Conservation (phyloP, 2,797 vertebrate genomes). For the Takifugu ocellatus region DNA sequence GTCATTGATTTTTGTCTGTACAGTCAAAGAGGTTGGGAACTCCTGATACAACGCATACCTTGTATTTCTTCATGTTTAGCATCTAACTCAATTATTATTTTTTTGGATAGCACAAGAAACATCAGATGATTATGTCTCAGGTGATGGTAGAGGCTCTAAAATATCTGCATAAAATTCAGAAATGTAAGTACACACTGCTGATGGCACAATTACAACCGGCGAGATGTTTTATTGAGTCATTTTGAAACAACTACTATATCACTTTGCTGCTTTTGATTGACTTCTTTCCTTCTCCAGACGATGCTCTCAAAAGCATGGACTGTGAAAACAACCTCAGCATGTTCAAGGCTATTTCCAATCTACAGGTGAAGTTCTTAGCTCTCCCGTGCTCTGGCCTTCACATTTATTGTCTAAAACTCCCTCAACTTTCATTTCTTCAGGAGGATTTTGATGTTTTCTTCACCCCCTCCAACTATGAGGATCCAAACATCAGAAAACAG, state of each 20-base stretch:
- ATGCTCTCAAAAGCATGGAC: constrained; percentile 80
- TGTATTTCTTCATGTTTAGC: neutral
- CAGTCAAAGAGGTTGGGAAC: no score
- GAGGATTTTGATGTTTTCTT: constrained; percentile 89
- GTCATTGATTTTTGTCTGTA: no score
- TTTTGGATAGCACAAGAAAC: constrained; percentile 76
- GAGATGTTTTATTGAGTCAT: neutral
- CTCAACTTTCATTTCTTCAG: constrained; percentile 57
- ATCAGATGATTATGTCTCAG: constrained; percentile 79
- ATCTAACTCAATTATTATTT: constrained; percentile 7
- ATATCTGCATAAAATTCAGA: constrained; percentile 78
- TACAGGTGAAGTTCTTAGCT: constrained; percentile 77
- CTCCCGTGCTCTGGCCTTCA: neutral
- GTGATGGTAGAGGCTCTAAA: constrained; percentile 83
- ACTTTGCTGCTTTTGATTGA: neutral
- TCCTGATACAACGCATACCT: neutral
- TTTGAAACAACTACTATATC: neutral
- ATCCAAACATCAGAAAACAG: constrained; percentile 71
- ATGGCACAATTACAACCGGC: neutral
- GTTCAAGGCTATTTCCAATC: constrained; percentile 82
- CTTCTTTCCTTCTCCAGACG: constrained; percentile 65
- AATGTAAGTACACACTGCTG: constrained; percentile 70
- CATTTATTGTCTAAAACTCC: neutral
- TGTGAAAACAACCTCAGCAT: constrained; percentile 80
- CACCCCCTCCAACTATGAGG: constrained; percentile 81